Evolutionary conservation across 2,797 vertebrate genomes (phyloP), one percentile per base, ranked within the genome.

Genomic region (Morelia viridis): DNA sequence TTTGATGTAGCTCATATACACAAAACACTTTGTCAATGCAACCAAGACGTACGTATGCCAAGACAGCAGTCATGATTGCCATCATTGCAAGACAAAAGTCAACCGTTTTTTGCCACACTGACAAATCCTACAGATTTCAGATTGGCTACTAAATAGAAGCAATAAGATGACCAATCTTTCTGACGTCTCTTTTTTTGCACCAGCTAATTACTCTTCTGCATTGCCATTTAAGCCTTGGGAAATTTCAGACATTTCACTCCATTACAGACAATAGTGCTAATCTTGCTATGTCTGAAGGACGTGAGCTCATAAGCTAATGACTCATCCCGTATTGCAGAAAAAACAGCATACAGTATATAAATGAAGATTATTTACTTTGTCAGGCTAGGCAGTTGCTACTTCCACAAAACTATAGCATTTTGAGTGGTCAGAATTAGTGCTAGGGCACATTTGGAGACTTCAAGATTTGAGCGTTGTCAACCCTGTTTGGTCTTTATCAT

Each of bases 231-330:
- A 90, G 91, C 94, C 91, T 68, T 93, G 90, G 65, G 87, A 94
- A 95, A 95, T 95, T 80, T 71, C 91, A 94, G 50, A 1, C 80
- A 92, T 85, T 91, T 85, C 90, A 41, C 85, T 31, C 85, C 57
- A 57, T 92, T 87, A n/a, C 65, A 94, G 86, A 96, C 94, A 96
- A 97, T 92, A 7, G 56, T 91, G 9, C 91, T 94, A 88, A 96
- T 95, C 93, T 89, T 88, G 46, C 61, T 3, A 1, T 5, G 50
- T 92, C 85, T 92, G 68, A 28, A 7, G 17, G 92, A 93, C 90
- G 92, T 64, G 46, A 87, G 92, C 90, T 94, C 84, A 91, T 92
- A 92, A 85, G 87, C 46, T 91, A 87, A 85, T 89, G 94, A 94
- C 50, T 95, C 95, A 95, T 89, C 89, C 86, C 10, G 0, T 53